phyloP scores from a whole-genome alignment of 2,113 vertebrate species.

The Rhagologus leucostigma region DNA sequence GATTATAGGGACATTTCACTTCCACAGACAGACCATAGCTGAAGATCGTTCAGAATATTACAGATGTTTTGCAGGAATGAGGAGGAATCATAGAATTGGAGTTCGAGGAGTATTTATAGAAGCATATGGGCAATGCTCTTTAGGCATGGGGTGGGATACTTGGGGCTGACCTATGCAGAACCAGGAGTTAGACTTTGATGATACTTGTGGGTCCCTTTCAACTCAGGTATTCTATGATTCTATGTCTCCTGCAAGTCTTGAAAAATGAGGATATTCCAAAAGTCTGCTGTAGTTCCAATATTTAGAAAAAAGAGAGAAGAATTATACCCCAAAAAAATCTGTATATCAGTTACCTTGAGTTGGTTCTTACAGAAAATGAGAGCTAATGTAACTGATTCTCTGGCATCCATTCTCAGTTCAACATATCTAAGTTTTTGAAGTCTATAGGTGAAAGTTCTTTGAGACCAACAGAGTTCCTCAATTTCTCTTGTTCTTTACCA shows the following conservation, averaged over 20 bases:
- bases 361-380: not conserved
- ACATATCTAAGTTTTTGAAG: not conserved
- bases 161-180: not conserved
- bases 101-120: not conserved
- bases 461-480: not conserved
- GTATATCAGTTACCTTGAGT: not conserved
- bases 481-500: not conserved
- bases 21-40: not conserved
- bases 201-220: not conserved
- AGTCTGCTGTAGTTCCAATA: not conserved
- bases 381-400: not conserved
- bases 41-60: not conserved
- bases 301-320: not conserved
- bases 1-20: not conserved
- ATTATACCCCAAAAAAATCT: not conserved
- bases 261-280: not conserved
- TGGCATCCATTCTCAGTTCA: not conserved
- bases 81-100: not conserved
- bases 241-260: not conserved
- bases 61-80: not conserved
- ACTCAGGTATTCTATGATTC: not conserved
- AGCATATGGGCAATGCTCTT: not conserved
- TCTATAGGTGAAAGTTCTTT: not conserved
- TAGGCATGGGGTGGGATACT: not conserved
- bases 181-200: not conserved